A percentile compares a stretch with the other conserved stretches of the same genome.
phyloP scores from a whole-genome alignment of 2,113 vertebrate genomes.

The Corythornis madagascariensis region DNA sequence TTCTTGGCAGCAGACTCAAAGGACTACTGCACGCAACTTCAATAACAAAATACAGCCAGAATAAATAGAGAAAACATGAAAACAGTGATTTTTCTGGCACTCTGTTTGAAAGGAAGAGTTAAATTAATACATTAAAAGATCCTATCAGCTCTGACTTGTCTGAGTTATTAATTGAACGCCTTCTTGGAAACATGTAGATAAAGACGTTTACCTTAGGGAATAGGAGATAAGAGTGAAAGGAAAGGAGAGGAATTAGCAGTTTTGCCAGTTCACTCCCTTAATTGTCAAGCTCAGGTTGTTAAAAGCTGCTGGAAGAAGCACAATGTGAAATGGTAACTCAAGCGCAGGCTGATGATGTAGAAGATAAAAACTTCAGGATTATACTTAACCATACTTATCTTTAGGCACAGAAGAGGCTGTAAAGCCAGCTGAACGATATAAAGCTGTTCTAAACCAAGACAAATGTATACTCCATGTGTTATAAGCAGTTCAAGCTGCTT shows the following conservation, averaged over 20 bases:
- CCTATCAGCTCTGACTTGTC: constrained; percentile 58
- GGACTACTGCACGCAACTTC: background rate
- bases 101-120: constrained; percentile 56
- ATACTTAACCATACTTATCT: constrained; percentile 50
- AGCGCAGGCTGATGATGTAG: background rate
- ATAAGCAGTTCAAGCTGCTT: constrained; percentile 70
- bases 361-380: constrained; percentile 55
- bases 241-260: constrained; percentile 60
- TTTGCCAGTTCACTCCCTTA: constrained; percentile 22
- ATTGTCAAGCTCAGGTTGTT: constrained; percentile 30
- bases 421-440: constrained; percentile 54
- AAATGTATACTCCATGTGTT: constrained; percentile 60
- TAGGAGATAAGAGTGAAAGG: constrained; percentile 49
- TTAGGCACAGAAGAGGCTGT: constrained; percentile 16
- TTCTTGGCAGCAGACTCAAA: constrained; percentile 59
- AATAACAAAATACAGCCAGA: background rate
- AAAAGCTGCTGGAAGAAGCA: constrained; percentile 29
- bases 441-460: constrained; percentile 59
- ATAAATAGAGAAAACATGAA: constrained; percentile 59
- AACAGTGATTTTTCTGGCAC: constrained; percentile 31
- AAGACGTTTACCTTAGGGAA: constrained; percentile 61
- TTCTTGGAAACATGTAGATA: constrained; percentile 68
- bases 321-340: constrained; percentile 1
- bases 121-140: constrained; percentile 69
- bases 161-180: constrained; percentile 70